Evolutionary conservation across 2,888 invertebrate genomes (phyloP).

Genomic region (Nasonia oneida): DNA sequence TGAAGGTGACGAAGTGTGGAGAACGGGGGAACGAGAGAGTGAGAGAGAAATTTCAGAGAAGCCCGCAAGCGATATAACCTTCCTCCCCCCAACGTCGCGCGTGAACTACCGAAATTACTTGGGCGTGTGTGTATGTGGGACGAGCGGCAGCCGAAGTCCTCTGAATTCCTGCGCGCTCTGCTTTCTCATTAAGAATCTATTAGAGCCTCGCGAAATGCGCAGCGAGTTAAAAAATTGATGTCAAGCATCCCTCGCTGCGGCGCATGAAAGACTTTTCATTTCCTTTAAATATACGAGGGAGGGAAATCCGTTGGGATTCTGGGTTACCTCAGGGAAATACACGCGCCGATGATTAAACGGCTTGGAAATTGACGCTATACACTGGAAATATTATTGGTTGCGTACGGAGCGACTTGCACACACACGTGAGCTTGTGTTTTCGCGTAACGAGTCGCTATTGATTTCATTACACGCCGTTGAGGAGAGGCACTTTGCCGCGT

Average conservation of each 20-base stretch:
- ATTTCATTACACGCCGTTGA: neutral
- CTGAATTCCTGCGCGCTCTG: neutral
- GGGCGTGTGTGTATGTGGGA: neutral
- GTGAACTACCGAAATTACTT: constrained; percentile 44
- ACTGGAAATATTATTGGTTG: neutral
- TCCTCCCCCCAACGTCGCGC: neutral
- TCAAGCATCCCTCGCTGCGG: neutral
- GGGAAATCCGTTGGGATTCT: neutral
- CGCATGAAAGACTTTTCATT: constrained; percentile 38
- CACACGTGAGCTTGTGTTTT: neutral
- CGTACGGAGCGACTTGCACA: too few species aligned
- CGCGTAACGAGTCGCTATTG: neutral
- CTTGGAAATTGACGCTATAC: neutral
- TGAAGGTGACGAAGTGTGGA: constrained; percentile 44
- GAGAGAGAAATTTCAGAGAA: constrained; percentile 17
- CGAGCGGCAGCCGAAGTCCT: neutral
- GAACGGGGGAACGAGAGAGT: neutral
- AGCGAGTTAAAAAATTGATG: constrained; percentile 46
- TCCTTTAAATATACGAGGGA: constrained; percentile 37
- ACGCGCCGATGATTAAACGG: constrained; percentile 41
- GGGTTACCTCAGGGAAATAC: constrained; percentile 20
- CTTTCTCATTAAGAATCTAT: constrained; percentile 55
- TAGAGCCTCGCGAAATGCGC: constrained; percentile 16
- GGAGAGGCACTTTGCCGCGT: neutral
- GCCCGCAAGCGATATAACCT: constrained; percentile 28